Conservation (phyloP, 2,113 vertebrate genomes). For the Hiodon tergisus region DNA sequence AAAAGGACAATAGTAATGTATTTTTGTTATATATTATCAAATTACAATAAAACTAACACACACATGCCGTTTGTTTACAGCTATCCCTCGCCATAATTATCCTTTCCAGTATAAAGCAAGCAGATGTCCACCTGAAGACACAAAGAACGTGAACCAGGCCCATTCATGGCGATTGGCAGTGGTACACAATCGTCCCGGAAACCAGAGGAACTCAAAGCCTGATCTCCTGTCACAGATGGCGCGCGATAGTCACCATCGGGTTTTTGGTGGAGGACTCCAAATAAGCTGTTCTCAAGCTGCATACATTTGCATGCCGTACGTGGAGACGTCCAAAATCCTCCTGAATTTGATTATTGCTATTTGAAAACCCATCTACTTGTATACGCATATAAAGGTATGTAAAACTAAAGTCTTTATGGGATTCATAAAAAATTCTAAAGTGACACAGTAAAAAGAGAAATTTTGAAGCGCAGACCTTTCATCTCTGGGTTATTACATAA, state of each 20-base stretch:
- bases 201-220: neutral
- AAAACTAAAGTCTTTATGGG: no score
- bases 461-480: neutral
- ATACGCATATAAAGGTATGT: no score
- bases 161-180: neutral
- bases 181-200: neutral
- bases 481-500: neutral
- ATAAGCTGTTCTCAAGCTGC: neutral
- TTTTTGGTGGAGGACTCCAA: constrained; percentile 5
- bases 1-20: no score
- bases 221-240: constrained; percentile 19
- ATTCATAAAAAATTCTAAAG: no score
- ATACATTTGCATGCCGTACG: neutral
- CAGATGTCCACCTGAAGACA: neutral
- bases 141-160: neutral
- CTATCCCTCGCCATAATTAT: neutral
- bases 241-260: constrained; percentile 12
- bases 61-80: no score
- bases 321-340: neutral
- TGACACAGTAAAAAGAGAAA: no score
- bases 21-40: no score
- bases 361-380: no score
- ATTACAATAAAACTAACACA: no score
- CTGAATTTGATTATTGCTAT: neutral
- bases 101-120: neutral